These are phyloP conservation scores for Clarias platycephalus DNA, from an alignment of 2,797 vertebrate species.

Conservation along the genomic window DNA sequence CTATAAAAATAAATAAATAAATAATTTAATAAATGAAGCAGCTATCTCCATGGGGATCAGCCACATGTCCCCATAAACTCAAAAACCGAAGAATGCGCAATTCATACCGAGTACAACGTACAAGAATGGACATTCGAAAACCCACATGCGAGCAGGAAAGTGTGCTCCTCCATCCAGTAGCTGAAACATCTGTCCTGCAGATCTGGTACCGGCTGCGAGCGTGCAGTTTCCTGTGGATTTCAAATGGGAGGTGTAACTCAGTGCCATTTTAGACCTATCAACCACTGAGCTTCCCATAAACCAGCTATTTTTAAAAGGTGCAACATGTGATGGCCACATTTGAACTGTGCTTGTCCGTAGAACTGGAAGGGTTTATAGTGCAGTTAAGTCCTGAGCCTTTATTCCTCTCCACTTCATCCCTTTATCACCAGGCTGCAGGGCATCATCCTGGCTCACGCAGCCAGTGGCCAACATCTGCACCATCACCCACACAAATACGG, in stretches of 20 bases:
- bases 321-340: conserved; percentile 2
- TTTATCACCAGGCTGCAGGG: conserved; percentile 50
- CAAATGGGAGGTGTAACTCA: conserved; percentile 6
- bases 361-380: conserved; percentile 12
- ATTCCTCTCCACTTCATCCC: conserved; percentile 43
- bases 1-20: no score
- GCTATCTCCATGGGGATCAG: background rate
- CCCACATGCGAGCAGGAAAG: background rate
- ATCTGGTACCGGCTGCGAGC: background rate
- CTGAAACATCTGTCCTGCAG: conserved; percentile 29
- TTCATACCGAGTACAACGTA: background rate
- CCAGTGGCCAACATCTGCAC: conserved; percentile 39
- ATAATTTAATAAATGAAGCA: background rate
- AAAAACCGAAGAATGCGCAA: background rate
- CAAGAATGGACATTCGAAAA: background rate
- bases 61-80: background rate
- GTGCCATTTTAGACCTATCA: conserved; percentile 14
- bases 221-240: background rate
- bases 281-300: conserved; percentile 22
- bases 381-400: conserved; percentile 24
- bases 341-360: conserved; percentile 10
- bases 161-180: background rate
- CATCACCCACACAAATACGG: conserved; percentile 44
- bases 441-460: conserved; percentile 28
- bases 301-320: conserved; percentile 21